phyloP scores from a whole-genome alignment of 1,140 invertebrate genomes.

The Berghia stephanieae region DNA sequence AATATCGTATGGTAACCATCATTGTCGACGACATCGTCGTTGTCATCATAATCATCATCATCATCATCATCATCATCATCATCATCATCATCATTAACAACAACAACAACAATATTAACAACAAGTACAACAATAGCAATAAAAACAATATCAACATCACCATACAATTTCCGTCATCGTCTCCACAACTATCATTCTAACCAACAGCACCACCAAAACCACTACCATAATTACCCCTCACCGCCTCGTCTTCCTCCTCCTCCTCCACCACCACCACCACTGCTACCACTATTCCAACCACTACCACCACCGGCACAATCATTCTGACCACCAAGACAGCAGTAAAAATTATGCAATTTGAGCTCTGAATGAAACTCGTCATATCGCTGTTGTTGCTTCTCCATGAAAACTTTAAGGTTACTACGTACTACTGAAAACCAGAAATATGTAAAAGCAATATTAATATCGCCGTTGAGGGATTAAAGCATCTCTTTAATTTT shows the following conservation, averaged over 20 bases:
- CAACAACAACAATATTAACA: not conserved
- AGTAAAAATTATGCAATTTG: too few species aligned
- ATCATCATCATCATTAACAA: conserved; percentile 11
- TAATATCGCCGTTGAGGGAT: too few species aligned
- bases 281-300: not conserved
- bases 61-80: conserved; percentile 21
- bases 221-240: not conserved
- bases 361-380: too few species aligned
- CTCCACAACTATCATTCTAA: not conserved
- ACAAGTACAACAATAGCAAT: not conserved
- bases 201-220: not conserved
- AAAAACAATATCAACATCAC: too few species aligned
- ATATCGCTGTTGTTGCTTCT: too few species aligned
- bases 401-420: too few species aligned
- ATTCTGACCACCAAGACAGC: not conserved
- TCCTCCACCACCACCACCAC: not conserved
- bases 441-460: too few species aligned
- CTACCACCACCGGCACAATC: not conserved
- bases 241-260: not conserved
- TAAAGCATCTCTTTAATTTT: too few species aligned
- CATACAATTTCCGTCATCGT: too few species aligned
- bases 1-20: too few species aligned
- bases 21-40: too few species aligned
- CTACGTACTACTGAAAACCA: too few species aligned
- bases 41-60: not conserved